Percentiles rank a stretch among this genome's conserved stretches.
phyloP scores from a whole-genome alignment of 2,113 vertebrate genomes.

The Psettodes erumei region DNA sequence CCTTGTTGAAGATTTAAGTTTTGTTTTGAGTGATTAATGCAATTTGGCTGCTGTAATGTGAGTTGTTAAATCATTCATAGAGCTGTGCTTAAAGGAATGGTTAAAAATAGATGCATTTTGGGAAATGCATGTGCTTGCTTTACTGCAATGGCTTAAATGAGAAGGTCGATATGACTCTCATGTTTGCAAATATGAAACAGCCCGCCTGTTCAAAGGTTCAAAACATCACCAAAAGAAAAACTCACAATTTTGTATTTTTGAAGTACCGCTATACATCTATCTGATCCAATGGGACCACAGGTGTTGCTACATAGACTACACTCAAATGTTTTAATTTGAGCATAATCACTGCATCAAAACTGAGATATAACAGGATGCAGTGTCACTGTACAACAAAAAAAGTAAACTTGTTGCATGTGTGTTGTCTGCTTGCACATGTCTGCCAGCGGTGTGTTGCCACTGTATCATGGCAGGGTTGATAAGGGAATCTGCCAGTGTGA shows the following conservation, averaged over 20 bases:
- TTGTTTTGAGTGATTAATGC: neutral
- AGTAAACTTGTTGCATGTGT: constrained; percentile 12
- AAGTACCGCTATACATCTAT: neutral
- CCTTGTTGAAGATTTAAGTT: neutral
- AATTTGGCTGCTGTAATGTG: neutral
- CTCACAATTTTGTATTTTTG: neutral
- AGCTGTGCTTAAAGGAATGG: neutral
- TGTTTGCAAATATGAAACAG: neutral
- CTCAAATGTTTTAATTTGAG: neutral
- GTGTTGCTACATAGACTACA: neutral
- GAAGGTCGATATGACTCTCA: neutral
- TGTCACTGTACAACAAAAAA: neutral
- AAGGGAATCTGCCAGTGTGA: constrained; percentile 70
- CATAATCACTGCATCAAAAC: neutral
- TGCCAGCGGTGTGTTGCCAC: constrained; percentile 50
- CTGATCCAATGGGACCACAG: neutral
- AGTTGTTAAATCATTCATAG: neutral
- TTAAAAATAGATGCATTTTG: neutral
- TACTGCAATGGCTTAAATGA: neutral
- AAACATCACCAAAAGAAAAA: neutral
- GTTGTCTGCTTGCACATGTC: constrained; percentile 2
- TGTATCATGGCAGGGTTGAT: constrained; percentile 78
- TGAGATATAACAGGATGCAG: neutral
- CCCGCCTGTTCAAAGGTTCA: too few relatives aligned
- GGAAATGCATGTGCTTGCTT: neutral